These are phyloP conservation scores for Takifugu ocellatus DNA, from an alignment of 2,797 vertebrate genomes.

Conservation along the genomic window DNA sequence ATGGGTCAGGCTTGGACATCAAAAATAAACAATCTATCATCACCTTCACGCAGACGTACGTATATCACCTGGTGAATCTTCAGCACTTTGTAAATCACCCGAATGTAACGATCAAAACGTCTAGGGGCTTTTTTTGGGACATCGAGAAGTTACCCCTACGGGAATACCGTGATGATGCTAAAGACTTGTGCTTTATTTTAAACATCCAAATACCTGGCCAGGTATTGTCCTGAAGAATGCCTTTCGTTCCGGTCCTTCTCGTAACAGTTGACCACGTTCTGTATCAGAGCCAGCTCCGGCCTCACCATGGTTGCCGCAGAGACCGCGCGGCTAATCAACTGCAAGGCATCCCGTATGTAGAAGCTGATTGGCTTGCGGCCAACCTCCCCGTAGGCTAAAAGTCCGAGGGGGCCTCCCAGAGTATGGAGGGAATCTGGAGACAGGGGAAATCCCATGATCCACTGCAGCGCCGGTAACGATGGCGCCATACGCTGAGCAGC, in stretches of 20 bases:
- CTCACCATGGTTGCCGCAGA: constrained; percentile 64
- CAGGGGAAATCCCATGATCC: constrained; percentile 88
- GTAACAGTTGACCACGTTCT: constrained; percentile 77
- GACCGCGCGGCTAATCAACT: constrained; percentile 80
- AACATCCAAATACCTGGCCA: constrained; percentile 76
- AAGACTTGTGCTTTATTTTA: not conserved
- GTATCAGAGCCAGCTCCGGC: constrained; percentile 76
- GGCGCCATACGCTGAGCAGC: constrained; percentile 69
- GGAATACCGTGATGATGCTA: too few species aligned
- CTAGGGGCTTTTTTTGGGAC: not conserved
- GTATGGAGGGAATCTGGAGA: constrained; percentile 80
- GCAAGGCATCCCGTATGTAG: constrained; percentile 82
- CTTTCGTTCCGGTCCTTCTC: constrained; percentile 57
- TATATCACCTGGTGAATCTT: too few species aligned
- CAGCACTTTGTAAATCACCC: too few species aligned
- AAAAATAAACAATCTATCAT: too few species aligned
- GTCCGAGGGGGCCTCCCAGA: constrained; percentile 80
- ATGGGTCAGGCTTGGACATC: too few species aligned
- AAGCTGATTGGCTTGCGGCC: constrained; percentile 83
- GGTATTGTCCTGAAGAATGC: constrained; percentile 78
- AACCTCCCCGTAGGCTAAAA: constrained; percentile 88
- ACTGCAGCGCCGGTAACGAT: constrained; percentile 76
- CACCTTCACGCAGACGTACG: too few species aligned
- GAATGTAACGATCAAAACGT: too few species aligned
- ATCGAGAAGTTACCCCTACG: not conserved